Conservation (phyloP, 2,888 invertebrate genomes). For the Tinea trinotella region DNA sequence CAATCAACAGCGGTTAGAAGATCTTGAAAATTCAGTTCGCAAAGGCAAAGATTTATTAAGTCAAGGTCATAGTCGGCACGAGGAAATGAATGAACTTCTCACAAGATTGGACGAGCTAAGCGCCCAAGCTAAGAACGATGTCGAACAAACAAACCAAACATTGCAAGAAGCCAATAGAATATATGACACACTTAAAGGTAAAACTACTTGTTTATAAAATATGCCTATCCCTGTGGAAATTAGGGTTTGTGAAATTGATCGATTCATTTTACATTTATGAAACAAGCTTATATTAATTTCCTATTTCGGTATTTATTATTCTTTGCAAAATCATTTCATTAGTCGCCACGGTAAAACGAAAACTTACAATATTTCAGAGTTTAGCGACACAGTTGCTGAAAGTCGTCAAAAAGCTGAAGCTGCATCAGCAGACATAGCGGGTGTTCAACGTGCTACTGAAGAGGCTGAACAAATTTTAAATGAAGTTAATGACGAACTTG, state of each 20-base stretch:
- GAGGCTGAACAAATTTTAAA: conserved; percentile 78
- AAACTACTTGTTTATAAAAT: too few relatives aligned
- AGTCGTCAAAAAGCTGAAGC: conserved; percentile 86
- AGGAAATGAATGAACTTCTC: conserved; percentile 83
- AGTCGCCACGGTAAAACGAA: too few relatives aligned
- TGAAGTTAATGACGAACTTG: conserved; percentile 80
- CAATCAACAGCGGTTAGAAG: conserved; percentile 70
- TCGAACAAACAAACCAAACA: conserved; percentile 86
- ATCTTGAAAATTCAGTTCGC: conserved; percentile 76
- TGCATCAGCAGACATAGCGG: conserved; percentile 81
- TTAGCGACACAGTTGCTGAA: conserved; percentile 90
- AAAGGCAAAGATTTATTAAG: conserved; percentile 79
- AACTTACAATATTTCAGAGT: conserved; percentile 79
- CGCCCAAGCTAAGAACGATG: conserved; percentile 85
- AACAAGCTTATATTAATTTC: not conserved
- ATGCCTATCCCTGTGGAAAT: too few relatives aligned
- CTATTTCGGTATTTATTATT: not conserved
- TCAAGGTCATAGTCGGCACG: conserved; percentile 73
- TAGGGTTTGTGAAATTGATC: too few relatives aligned
- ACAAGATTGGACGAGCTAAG: conserved; percentile 84
- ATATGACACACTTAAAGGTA: conserved; percentile 79
- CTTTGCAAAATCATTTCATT: not conserved
- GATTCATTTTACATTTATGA: too few relatives aligned
- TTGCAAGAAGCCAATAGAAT: conserved; percentile 86
- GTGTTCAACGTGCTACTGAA: conserved; percentile 77